Evolutionary conservation across 2,113 vertebrate species (phyloP).

Genomic region (Clarias macrocephalus): DNA sequence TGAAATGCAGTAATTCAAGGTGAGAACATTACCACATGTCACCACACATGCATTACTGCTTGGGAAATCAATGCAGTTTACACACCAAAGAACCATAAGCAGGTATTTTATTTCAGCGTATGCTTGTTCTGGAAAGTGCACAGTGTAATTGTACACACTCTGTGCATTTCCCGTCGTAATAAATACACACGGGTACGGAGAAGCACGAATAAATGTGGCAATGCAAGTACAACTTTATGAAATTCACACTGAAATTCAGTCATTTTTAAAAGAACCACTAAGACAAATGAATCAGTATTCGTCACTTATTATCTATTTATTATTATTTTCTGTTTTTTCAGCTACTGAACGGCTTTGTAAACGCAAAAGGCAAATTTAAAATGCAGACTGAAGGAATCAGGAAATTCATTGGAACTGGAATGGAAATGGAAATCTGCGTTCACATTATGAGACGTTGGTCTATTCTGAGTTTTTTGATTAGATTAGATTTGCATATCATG

Average conservation of each 20-base stretch:
- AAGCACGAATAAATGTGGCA: background rate
- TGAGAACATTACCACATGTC: constrained; percentile 8
- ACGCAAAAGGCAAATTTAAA: background rate
- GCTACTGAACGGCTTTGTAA: background rate
- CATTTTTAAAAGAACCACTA: background rate
- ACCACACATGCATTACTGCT: background rate
- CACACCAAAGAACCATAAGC: background rate
- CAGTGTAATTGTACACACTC: background rate
- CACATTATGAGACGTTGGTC: too few species aligned
- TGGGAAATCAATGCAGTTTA: constrained; percentile 15
- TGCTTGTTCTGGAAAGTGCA: background rate
- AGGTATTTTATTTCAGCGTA: constrained; percentile 8
- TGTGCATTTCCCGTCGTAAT: constrained; percentile 22
- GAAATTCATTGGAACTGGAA: background rate
- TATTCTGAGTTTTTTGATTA: too few species aligned
- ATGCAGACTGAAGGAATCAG: background rate
- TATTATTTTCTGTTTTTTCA: background rate
- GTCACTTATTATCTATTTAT: background rate
- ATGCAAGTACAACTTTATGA: background rate
- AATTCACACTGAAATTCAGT: background rate
- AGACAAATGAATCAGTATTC: background rate
- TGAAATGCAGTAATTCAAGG: constrained; percentile 24
- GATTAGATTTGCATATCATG: too few species aligned
- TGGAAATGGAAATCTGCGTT: background rate
- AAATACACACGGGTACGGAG: background rate